These are phyloP conservation scores for Isoperla grammatica DNA, from an alignment of 2,888 invertebrate genomes.

Conservation along the genomic window DNA sequence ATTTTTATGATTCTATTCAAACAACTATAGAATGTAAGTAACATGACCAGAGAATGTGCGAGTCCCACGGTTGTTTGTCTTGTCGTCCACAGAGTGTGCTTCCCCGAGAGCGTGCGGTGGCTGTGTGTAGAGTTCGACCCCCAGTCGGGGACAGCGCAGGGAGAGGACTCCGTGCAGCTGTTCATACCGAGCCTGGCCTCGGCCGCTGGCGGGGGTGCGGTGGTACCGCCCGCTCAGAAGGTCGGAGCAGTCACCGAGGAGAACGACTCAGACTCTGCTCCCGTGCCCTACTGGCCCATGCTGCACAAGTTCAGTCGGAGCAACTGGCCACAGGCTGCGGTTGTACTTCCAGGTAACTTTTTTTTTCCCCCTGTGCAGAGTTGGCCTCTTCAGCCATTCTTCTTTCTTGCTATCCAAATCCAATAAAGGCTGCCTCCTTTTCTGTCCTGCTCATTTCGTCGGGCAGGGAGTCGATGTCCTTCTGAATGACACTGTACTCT, in stretches of 20 bases:
- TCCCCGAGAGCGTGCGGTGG: conserved; percentile 86
- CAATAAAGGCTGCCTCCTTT: too few species aligned
- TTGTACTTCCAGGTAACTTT: conserved; percentile 66
- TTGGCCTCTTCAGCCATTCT: too few species aligned
- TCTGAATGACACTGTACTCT: too few species aligned
- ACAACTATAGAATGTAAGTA: too few species aligned
- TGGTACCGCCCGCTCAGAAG: conserved; percentile 27
- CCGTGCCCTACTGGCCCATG: conserved; percentile 55
- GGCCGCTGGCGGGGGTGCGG: neutral
- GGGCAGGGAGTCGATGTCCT: too few species aligned
- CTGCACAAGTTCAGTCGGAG: conserved; percentile 58
- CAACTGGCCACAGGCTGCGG: conserved; percentile 83
- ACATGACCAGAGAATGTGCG: too few species aligned
- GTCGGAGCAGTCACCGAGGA: conserved; percentile 37
- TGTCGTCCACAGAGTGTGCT: conserved; percentile 60
- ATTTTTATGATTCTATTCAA: too few species aligned
- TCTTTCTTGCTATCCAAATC: too few species aligned
- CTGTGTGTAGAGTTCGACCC: conserved; percentile 90
- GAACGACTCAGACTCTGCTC: conserved; percentile 37
- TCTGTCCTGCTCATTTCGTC: too few species aligned
- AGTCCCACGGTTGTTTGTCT: too few species aligned
- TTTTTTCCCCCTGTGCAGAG: too few species aligned
- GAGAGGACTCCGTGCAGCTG: conserved; percentile 80
- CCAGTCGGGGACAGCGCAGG: conserved; percentile 85
- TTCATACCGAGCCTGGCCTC: conserved; percentile 52